Evolutionary conservation across 2,113 vertebrate species (phyloP), one percentile per base, ranked within the genome.

Genomic region (Ptilorrhoa leucosticta): DNA sequence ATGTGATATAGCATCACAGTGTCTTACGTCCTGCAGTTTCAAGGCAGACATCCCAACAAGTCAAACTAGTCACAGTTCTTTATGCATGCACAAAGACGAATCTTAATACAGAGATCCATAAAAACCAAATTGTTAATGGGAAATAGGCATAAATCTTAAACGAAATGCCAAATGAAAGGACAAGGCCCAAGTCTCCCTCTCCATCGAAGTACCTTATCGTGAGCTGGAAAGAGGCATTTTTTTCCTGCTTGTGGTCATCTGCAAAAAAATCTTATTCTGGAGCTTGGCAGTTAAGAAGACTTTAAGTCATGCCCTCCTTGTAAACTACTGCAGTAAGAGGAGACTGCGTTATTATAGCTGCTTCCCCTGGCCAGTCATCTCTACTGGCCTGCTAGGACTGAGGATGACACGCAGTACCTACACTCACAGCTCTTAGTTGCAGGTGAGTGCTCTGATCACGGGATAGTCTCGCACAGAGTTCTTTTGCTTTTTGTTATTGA

Each of bases 191-290:
- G 4, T 27, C 27, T 75, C 19, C 11, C 11, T 27, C 15, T 69
- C 13, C 19, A 23, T 73, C 1, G 1, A 75, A 81, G 58, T 33
- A 73, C 11, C 7, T 70, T 50, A 33, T 19, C 0, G 0, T 50
- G 21, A 14, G 6, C 14, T 77, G 22, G 26, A 69, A 69, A 12
- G 2, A 22, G 9, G 12, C 1, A 37, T 64, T 51, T 65, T 10
- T 24, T 35, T 50, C 39, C 39, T 73, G 9, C 13, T 58, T 68
- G 30, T 28, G 8, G 6, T 28, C 54, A 3, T 65, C 58, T 77
- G 33, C 5, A 35, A 57, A 70, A 93, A 71, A 61, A 17, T 0
- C 5, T 75, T 58, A 3, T 64, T 16, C n/a, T 60, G 69, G 13
- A 68, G 7, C 28, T 14, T 39, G 31, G 7, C 10, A 48, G 11